A percentile compares a stretch with the other conserved stretches of the same genome.
Evolutionary conservation across 1,140 invertebrate species (phyloP).

Genomic region (Listronotus oregonensis): DNA sequence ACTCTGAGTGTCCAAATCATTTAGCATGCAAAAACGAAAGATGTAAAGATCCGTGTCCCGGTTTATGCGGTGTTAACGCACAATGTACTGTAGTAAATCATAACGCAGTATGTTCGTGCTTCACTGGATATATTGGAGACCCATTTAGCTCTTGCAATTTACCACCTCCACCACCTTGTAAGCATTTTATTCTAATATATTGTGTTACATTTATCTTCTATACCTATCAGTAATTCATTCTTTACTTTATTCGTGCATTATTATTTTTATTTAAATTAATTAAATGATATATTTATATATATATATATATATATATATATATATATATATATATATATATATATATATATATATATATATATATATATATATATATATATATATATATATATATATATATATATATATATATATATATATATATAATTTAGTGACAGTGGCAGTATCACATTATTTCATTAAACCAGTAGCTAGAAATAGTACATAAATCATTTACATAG

Average conservation of each 20-base stretch:
- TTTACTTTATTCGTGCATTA: not conserved
- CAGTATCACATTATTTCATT: not conserved
- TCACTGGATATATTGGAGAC: conserved; percentile 77
- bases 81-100: conserved; percentile 79
- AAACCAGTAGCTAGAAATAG: too few relatives aligned
- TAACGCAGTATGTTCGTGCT: conserved; percentile 71
- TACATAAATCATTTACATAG: too few relatives aligned
- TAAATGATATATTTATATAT: too few relatives aligned
- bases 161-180: conserved; percentile 56
- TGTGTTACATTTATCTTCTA: not conserved
- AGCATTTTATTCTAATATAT: conserved; percentile 31
- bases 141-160: conserved; percentile 67
- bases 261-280: not conserved
- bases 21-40: conserved; percentile 77
- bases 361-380: too few relatives aligned
- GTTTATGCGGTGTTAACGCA: conserved; percentile 75
- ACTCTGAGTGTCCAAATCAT: conserved; percentile 74
- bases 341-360: too few relatives aligned
- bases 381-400: too few relatives aligned
- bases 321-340: too few relatives aligned
- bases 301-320: too few relatives aligned
- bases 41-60: conserved; percentile 80
- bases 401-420: too few relatives aligned
- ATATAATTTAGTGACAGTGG: not conserved
- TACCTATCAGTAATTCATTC: not conserved